Percentiles rank a stretch among this genome's conserved stretches.
Conservation (phyloP, 2,113 vertebrate genomes). For the Chaetorhynchus papuensis region DNA sequence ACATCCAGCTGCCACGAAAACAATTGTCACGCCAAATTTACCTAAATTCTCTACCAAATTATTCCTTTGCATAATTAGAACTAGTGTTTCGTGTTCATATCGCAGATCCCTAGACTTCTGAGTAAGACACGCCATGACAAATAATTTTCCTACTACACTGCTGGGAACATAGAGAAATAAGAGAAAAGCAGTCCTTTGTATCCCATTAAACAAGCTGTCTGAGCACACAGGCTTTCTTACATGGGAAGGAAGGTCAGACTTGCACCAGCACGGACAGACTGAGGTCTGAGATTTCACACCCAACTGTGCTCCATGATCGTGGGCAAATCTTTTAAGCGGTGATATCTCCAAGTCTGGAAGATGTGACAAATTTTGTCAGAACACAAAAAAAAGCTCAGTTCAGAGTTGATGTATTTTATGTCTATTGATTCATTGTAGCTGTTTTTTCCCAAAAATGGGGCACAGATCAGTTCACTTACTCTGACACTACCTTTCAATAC, state of each 20-base stretch:
- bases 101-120: neutral
- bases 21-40: neutral
- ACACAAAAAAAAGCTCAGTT: neutral
- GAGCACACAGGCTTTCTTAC: neutral
- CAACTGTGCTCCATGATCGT: fast-evolving
- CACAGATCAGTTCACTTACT: neutral
- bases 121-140: neutral
- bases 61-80: no score
- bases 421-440: neutral
- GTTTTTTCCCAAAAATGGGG: neutral
- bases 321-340: fast-evolving
- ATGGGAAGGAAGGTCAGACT: fast-evolving
- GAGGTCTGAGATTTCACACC: fast-evolving
- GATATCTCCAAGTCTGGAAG: no score
- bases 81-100: fast-evolving
- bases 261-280: fast-evolving
- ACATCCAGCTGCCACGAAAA: neutral
- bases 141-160: neutral
- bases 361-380: neutral
- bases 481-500: neutral
- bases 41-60: no score
- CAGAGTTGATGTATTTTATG: neutral
- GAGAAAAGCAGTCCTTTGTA: fast-evolving
- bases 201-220: neutral
- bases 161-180: neutral